Base-by-base conservation (phyloP, 2,888 invertebrate species). In the Hemistola chrysoprasaria region DNA sequence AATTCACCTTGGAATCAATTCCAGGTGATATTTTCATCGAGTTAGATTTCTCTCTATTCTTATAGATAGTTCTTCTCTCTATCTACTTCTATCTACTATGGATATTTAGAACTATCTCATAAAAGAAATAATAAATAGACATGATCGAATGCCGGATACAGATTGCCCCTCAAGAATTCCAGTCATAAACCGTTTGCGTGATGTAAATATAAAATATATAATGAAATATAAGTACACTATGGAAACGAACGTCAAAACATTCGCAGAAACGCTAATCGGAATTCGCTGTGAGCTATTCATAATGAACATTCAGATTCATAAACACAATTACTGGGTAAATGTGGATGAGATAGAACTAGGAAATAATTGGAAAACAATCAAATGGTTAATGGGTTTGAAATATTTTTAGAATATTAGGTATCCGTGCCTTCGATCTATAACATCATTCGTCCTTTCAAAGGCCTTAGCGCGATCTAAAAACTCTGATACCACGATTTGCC, bases 281-380 rank as follows among this genome's bases (percentile, higher is more conserved):
- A 44, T 44, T 44, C 34, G 30, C 30, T 30, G 30, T 39, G 38
- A 34, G 38, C 38, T 39, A 44, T 34, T 44, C 43, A 29, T 43
- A 33, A 32, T 36, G 16, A 16, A 16, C 16, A 16, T 4, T 11
- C 23, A 30, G 28, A 28, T 36, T 36, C 37, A 28, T 37, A 42
- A 32, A 42, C 42, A 42, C 36, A 20, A 42, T 36, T 34, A 29
- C 32, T 11, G 31, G 11, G 36, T 6, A 22, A 35, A 28, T 36
- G 31, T 24, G 23, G 30, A 20, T 3, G 25, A 38, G 29, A 38
- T 34, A 30, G 33, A 33, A 43, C 22, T 25, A 30, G 33, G 38
- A 8, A 33, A 37, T 25, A 11, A 38, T 34, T 33, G 26, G 38
- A 26, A 29, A 43, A 38, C 28, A 38, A 33, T 38, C 41, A 30